These are phyloP conservation scores for Apeltes quadracus DNA, from an alignment of 2,113 vertebrate species.

Conservation along the genomic window DNA sequence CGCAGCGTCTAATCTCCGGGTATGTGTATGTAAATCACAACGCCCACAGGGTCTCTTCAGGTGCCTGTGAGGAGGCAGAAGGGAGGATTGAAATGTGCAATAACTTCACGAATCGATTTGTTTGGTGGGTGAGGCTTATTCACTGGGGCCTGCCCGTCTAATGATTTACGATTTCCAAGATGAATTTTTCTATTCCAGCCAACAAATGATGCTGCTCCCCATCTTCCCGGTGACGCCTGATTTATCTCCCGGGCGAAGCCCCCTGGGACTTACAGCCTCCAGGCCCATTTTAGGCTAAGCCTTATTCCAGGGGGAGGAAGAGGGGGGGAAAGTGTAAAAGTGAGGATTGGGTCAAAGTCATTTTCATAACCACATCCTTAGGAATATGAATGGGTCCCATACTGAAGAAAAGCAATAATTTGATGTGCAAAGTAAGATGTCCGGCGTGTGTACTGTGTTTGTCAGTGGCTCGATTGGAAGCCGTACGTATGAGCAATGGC, in stretches of 20 bases:
- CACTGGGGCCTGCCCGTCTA: conserved; percentile 60
- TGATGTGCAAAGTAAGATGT: conserved; percentile 21
- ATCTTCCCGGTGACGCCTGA: conserved; percentile 70
- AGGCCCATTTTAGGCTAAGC: conserved; percentile 52
- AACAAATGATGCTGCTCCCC: conserved; percentile 71
- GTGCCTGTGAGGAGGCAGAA: conserved; percentile 43
- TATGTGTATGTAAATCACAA: conserved; percentile 65
- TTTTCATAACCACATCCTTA: conserved; percentile 36
- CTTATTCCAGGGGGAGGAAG: conserved; percentile 38
- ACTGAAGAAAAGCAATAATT: conserved; percentile 48
- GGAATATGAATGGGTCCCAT: conserved; percentile 60
- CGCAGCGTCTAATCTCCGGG: conserved; percentile 53
- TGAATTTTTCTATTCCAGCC: conserved; percentile 76
- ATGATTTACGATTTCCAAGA: conserved; percentile 76
- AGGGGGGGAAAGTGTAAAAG: conserved; percentile 34
- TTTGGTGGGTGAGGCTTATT: conserved; percentile 64
- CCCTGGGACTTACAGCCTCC: conserved; percentile 51
- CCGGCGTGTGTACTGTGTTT: neutral
- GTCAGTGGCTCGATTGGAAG: conserved; percentile 18
- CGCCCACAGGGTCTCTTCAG: conserved; percentile 56
- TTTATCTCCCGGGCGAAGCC: conserved; percentile 65
- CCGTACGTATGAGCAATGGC: neutral
- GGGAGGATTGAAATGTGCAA: conserved; percentile 66
- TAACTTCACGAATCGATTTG: conserved; percentile 72
- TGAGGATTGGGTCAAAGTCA: conserved; percentile 52